Conservation (phyloP, 1,140 invertebrate genomes). For the Drosophila truncata region DNA sequence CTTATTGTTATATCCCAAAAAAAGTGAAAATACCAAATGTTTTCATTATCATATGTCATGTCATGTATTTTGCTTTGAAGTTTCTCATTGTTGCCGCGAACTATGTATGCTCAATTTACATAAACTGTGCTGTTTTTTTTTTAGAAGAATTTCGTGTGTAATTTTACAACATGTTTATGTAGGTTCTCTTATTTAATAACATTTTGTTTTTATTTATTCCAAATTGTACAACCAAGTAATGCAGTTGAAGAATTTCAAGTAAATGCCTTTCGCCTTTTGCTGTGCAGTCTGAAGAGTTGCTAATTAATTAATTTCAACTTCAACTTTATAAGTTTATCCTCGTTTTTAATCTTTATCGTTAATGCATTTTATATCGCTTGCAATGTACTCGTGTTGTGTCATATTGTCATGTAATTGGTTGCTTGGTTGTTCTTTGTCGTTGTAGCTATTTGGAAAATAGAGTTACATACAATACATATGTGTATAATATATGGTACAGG, state of each 20-base stretch:
- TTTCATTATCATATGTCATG: constrained; percentile 65
- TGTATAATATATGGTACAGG: constrained; percentile 64
- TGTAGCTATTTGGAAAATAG: constrained; percentile 72
- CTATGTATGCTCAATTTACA: constrained; percentile 57
- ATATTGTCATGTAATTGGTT: constrained; percentile 82
- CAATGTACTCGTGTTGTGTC: constrained; percentile 57
- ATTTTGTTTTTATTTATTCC: constrained; percentile 29
- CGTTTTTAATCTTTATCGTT: constrained; percentile 21
- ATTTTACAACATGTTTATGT: constrained; percentile 70
- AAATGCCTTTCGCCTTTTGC: constrained; percentile 54
- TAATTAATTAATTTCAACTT: constrained; percentile 53
- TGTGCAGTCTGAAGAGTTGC: constrained; percentile 77
- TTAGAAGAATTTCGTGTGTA: constrained; percentile 55
- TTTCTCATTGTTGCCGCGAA: constrained; percentile 41
- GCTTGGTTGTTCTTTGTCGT: constrained; percentile 53
- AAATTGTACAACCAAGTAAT: constrained; percentile 67
- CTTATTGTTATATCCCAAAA: constrained; percentile 60
- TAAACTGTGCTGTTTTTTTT: constrained; percentile 66
- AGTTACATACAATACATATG: constrained; percentile 30
- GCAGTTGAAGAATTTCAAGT: constrained; percentile 54
- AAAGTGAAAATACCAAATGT: constrained; percentile 25
- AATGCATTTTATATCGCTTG: constrained; percentile 37
- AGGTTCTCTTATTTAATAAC: constrained; percentile 40
- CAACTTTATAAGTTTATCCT: constrained; percentile 57
- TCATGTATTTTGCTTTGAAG: constrained; percentile 65